Base-by-base conservation (phyloP, 1,140 invertebrate genomes). In the Papilio polytes region DNA sequence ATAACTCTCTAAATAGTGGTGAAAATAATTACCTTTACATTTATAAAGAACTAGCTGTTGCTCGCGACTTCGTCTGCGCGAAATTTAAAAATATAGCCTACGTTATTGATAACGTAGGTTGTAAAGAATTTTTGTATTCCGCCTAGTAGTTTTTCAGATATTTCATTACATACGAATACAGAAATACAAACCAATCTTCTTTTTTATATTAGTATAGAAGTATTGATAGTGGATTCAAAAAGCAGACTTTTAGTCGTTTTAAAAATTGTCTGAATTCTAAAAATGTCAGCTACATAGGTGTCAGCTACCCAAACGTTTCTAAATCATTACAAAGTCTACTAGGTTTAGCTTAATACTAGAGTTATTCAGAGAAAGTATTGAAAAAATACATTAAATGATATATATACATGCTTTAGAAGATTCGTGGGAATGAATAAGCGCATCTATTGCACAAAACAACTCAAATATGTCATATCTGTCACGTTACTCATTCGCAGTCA, bases 401-500 rank as follows among this genome's bases (percentile, higher is more conserved):
- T 70, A 31, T 66, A 66, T 36, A 18, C 0, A 4, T 12, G 15
- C 22, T 36, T 18, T 31, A 36, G 12, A 31, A 66, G 1, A 7
- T 70, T 70, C 63, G 63, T 63, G 59, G 59, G 59, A 63, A 63
- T 31, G 22, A 26, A 63, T 63, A 18, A 56, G 7, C 8, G 53
- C n/a, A 20, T 20, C 53, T 56, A 56, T 56, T 56, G n/a, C 8
- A 56, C 20, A 13, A 63, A 26, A 63, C 18, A 59, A 59, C 79
- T 85, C 80, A 82, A 85, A 82, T 86, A 81, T 84, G 85, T 88
- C 87, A 87, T 86, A 87, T 88, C 83, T 86, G 85, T 88, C 85
- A 87, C 82, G 83, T 66, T 72, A 86, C 88, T 85, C 85, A 88
- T 81, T 72, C 77, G 31, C 73, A 70, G 73, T 81, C 44, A 82